Evolutionary conservation across 2,113 vertebrate genomes (phyloP).

Genomic region (Hypanus sabinus): DNA sequence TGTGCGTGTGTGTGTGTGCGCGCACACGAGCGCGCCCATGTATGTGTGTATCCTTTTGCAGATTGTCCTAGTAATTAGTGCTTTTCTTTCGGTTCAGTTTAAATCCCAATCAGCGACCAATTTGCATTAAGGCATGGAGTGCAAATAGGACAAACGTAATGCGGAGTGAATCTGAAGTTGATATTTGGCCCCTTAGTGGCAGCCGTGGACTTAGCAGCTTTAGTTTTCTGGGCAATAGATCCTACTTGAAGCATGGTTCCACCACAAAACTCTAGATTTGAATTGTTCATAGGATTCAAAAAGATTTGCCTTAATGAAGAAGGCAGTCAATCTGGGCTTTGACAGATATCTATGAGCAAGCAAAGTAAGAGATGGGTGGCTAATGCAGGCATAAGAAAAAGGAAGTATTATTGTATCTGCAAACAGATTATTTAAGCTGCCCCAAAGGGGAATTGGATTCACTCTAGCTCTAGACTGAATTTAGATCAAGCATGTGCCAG

Average conservation of each 20-base stretch:
- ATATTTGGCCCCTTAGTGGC: neutral
- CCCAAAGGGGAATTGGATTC: constrained; percentile 15
- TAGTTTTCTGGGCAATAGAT: neutral
- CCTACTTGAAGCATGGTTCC: no score
- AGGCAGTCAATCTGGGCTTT: neutral
- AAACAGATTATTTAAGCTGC: neutral
- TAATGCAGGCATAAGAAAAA: neutral
- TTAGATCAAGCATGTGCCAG: constrained; percentile 3
- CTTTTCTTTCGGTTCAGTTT: neutral
- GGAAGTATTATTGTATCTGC: neutral
- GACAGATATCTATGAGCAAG: neutral
- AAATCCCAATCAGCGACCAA: constrained; percentile 22
- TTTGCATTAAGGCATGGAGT: constrained; percentile 32
- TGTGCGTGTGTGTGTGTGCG: neutral
- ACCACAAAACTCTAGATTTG: neutral
- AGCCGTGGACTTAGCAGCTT: neutral
- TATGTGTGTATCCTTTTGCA: neutral
- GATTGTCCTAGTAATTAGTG: neutral
- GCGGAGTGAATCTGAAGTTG: constrained; percentile 6
- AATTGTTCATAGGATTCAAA: neutral
- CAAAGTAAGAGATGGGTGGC: neutral
- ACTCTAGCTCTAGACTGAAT: constrained; percentile 29
- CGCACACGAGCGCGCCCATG: neutral
- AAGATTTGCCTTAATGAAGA: neutral
- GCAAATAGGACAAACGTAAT: neutral